Evolutionary conservation across 2,797 vertebrate species (phyloP).

Genomic region (Lacerta viridis): DNA sequence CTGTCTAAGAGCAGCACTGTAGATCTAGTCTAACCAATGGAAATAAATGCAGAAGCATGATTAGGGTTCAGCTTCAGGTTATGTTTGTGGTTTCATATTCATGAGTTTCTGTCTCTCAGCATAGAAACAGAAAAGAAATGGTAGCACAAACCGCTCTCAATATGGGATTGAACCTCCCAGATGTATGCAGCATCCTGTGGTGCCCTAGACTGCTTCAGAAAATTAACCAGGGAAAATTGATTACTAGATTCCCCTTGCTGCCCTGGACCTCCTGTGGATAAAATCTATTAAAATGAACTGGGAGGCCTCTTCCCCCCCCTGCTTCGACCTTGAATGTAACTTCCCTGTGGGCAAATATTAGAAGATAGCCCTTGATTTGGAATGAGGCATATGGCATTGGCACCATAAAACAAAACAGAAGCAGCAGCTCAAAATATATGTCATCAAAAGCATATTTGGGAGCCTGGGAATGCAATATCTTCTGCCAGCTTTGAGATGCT

Average conservation of each 20-base stretch:
- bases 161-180: not conserved
- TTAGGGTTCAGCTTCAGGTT: not conserved
- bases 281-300: constrained; percentile 43
- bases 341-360: constrained; percentile 10
- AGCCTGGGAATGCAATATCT: not conserved
- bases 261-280: constrained; percentile 47
- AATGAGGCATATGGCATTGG: constrained; percentile 2
- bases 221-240: constrained; percentile 32
- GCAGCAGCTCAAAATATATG: not conserved
- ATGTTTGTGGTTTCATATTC: not conserved
- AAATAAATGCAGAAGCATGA: not conserved
- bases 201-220: constrained; percentile 12
- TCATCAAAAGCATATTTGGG: constrained; percentile 32
- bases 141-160: not conserved
- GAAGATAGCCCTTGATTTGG: constrained; percentile 38
- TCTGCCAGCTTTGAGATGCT: not conserved
- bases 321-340: constrained; percentile 40
- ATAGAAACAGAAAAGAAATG: not conserved
- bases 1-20: not conserved
- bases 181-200: not conserved
- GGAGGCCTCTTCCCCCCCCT: not conserved
- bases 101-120: not conserved
- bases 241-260: constrained; percentile 36
- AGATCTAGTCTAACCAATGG: not conserved
- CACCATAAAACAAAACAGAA: constrained; percentile 35